Evolutionary conservation across 2,797 vertebrate genomes (phyloP).

Genomic region (Paratrypauchen microcephalus): DNA sequence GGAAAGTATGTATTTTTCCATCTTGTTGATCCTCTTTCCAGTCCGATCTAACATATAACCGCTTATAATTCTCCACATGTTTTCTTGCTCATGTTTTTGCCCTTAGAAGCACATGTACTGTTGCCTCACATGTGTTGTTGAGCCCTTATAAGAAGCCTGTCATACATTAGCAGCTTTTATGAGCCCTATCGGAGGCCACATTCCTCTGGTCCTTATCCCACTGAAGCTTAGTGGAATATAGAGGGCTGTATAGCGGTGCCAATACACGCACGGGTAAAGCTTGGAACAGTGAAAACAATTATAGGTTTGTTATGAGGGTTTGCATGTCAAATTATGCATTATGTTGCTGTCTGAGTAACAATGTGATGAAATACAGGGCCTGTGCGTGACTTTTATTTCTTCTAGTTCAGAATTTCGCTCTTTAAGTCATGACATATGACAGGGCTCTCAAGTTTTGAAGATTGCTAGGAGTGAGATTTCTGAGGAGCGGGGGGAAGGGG

Average conservation of each 20-base stretch:
- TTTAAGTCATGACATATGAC: no score
- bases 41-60: background rate
- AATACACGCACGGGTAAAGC: slow-evolving; percentile 32
- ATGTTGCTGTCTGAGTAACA: background rate
- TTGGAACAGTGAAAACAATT: slow-evolving; percentile 28
- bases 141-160: slow-evolving; percentile 37
- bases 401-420: background rate
- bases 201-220: slow-evolving; percentile 50
- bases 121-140: slow-evolving; percentile 4
- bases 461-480: no score
- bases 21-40: slow-evolving; percentile 7
- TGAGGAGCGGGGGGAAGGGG: no score
- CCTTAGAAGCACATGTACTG: slow-evolving; percentile 21
- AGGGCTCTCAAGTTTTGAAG: no score
- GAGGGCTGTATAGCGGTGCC: slow-evolving; percentile 24
- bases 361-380: no score
- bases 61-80: slow-evolving; percentile 15
- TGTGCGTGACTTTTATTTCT: background rate
- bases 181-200: slow-evolving; percentile 45
- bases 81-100: slow-evolving; percentile 16
- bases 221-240: slow-evolving; percentile 37
- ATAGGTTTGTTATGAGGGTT: background rate
- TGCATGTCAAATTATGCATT: background rate
- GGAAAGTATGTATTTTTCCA: slow-evolving; percentile 83
- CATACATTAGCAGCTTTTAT: slow-evolving; percentile 58